These are phyloP conservation scores for Laspeyria flexula DNA, from an alignment of 2,888 invertebrate species.

Conservation along the genomic window DNA sequence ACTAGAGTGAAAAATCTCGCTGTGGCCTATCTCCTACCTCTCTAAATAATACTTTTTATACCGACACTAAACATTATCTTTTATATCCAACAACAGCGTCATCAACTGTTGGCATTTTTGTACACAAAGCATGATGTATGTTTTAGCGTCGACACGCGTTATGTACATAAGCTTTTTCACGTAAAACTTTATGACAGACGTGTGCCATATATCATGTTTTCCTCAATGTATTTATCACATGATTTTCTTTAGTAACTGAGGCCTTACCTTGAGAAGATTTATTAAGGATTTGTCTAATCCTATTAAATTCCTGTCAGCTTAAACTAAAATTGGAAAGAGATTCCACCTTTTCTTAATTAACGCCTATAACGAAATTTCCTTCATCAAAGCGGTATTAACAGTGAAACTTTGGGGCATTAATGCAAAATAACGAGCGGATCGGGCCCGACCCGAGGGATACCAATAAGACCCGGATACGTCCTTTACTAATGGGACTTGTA, in stretches of 20 bases:
- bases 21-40: too few relatives aligned
- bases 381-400: conserved; percentile 70
- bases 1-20: too few relatives aligned
- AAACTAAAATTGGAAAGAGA: conserved; percentile 23
- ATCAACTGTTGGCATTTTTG: conserved; percentile 4
- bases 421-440: conserved; percentile 78
- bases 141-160: conserved; percentile 11
- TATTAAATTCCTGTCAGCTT: conserved; percentile 13
- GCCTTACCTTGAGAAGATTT: background rate
- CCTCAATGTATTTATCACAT: conserved; percentile 6
- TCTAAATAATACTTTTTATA: too few relatives aligned
- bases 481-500: conserved; percentile 69
- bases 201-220: conserved; percentile 11
- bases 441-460: conserved; percentile 60
- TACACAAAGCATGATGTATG: conserved; percentile 13
- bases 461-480: conserved; percentile 61
- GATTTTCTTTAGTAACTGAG: background rate
- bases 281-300: background rate
- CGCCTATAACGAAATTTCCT: conserved; percentile 62
- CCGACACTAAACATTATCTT: background rate
- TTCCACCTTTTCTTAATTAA: conserved; percentile 62
- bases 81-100: conserved; percentile 2
- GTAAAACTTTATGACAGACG: conserved; percentile 23
- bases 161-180: conserved; percentile 9
- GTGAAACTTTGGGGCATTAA: conserved; percentile 77